These are phyloP conservation scores for Chloroclysta siterata DNA, from an alignment of 2,888 invertebrate species.

Conservation along the genomic window DNA sequence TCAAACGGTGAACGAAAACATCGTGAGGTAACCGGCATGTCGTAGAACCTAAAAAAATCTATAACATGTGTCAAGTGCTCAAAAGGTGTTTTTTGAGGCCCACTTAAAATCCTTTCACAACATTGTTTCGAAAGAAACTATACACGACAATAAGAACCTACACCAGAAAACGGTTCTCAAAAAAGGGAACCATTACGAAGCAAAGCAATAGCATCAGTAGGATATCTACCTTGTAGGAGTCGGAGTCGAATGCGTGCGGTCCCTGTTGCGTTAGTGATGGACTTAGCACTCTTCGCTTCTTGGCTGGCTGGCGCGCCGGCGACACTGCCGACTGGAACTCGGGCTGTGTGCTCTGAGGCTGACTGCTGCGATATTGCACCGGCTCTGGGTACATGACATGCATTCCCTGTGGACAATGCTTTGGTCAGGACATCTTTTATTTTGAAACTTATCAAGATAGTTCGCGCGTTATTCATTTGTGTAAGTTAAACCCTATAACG, in stretches of 20 bases:
- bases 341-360: constrained; percentile 69
- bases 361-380: constrained; percentile 79
- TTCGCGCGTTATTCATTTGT: background rate
- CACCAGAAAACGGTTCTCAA: no score
- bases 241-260: constrained; percentile 62
- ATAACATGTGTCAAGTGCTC: no score
- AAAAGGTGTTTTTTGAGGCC: no score
- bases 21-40: no score
- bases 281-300: constrained; percentile 77
- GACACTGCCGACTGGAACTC: constrained; percentile 71
- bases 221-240: constrained; percentile 68
- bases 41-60: no score
- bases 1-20: no score
- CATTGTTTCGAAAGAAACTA: no score
- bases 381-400: constrained; percentile 93
- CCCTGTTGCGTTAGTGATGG: constrained; percentile 50
- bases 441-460: background rate
- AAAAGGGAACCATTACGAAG: no score
- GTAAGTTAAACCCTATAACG: no score
- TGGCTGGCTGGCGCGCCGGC: constrained; percentile 74
- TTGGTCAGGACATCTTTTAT: background rate
- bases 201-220: no score
- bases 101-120: no score
- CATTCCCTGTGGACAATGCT: constrained; percentile 87
- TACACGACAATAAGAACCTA: no score